Evolutionary conservation across 2,797 vertebrate genomes (phyloP), one percentile per base, ranked within the genome.

Genomic region (Bradypodion ventrale): DNA sequence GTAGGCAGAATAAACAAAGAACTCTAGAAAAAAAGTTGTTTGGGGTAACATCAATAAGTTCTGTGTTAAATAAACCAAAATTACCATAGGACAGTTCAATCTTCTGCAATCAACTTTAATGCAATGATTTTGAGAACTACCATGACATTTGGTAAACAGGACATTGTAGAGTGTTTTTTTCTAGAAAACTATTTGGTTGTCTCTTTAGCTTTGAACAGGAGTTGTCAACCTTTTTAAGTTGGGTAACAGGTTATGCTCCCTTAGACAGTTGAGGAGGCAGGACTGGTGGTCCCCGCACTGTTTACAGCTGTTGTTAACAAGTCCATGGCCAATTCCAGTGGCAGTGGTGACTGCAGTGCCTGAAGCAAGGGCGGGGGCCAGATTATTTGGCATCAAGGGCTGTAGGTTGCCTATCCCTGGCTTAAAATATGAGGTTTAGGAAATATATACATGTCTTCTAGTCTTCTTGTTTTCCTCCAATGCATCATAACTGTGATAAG

Each of bases 1-100:
- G 87, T 63, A 88, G 80, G 63, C 85, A 89, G 76, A 88, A 82
- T 89, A 88, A 93, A 83, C 77, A 1, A 29, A 37, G 52, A 87
- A 88, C 83, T 32, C 87, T 74, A 87, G 79, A 81, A 52, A 83
- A 83, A 72, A 70, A 88, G 87, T 65, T 79, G 76, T 60, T 15
- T 85, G 82, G 83, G 13, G 72, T 76, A 78, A 87, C 69, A n/a
- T 16, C n/a, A 12, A 5, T 68, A 37, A 21, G 9, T 60, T 40
- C 21, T 46, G 25, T 19, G 40, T 19, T 35, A 35, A 29, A 42
- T 75, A 68, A 85, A 75, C 46, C 44, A 8, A 68, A 80, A 69
- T 9, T 62, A 6, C 19, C 32, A 73, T 44, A 15, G 29, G 29
- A 40, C 1, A 78, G 65, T 92, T 87, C 70, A 59, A 5, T 68